Evolutionary conservation across 2,113 vertebrate species (phyloP).

Genomic region (Aegotheles bennettii): DNA sequence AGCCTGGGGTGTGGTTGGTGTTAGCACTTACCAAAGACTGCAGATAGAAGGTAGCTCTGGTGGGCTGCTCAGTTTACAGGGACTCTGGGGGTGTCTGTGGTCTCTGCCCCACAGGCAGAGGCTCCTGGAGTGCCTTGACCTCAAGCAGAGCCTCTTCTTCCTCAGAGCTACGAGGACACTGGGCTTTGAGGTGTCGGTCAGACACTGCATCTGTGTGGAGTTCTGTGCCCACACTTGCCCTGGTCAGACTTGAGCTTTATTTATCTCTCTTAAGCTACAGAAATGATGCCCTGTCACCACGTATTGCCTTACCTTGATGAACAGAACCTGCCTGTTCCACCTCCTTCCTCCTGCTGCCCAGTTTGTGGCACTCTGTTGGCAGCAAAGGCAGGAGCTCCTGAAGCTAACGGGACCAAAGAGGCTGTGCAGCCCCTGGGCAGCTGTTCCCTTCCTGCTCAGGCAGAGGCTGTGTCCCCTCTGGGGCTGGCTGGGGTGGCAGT

Average conservation of each 20-base stretch:
- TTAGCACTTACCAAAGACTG: neutral
- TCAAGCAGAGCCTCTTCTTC: neutral
- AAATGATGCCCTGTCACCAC: neutral
- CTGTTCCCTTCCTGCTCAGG: neutral
- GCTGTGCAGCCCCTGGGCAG: neutral
- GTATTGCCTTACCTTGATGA: neutral
- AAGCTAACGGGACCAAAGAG: neutral
- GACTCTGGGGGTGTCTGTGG: neutral
- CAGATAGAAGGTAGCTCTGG: rapidly evolving
- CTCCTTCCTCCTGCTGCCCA: neutral
- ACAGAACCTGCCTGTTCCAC: neutral
- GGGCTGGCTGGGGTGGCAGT: neutral
- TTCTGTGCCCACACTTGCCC: neutral
- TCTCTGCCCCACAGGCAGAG: neutral
- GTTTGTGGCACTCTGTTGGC: rapidly evolving
- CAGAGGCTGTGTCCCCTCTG: neutral
- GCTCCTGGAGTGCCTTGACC: neutral
- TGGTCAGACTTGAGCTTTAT: neutral
- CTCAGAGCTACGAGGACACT: neutral
- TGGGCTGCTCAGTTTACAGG: neutral
- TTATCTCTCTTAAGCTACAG: neutral
- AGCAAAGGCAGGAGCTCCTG: neutral
- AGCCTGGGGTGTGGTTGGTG: rapidly evolving
- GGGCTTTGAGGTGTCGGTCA: neutral
- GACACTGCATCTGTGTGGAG: neutral